Percentiles rank a stretch among this genome's conserved stretches.
Conservation (phyloP, 1,140 invertebrate species). For the Globodera rostochiensis region DNA sequence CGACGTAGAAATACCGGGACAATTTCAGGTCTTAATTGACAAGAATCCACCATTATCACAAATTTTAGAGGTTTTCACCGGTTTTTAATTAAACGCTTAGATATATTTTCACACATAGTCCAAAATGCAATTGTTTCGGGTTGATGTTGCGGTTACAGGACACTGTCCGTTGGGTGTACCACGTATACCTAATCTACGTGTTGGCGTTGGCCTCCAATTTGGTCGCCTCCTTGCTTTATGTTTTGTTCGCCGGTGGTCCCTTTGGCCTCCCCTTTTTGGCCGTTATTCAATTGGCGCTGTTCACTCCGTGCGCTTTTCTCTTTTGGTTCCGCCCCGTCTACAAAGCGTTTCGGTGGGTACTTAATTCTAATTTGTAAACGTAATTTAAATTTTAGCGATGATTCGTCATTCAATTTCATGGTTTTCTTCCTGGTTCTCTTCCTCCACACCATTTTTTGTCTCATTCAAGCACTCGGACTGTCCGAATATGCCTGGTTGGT, state of each 20-base stretch:
- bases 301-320: slow-evolving; percentile 93
- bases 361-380: slow-evolving; percentile 22
- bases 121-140: not conserved
- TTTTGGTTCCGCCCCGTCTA: slow-evolving; percentile 91
- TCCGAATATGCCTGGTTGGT: slow-evolving; percentile 54
- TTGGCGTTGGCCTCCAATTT: slow-evolving; percentile 83
- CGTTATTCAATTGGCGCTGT: slow-evolving; percentile 84
- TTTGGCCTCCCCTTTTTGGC: slow-evolving; percentile 83
- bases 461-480: slow-evolving; percentile 82
- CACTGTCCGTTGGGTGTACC: slow-evolving; percentile 88
- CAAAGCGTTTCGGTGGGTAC: slow-evolving; percentile 79
- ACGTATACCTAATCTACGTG: slow-evolving; percentile 90
- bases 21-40: slow-evolving; percentile 72
- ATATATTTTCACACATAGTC: not conserved
- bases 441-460: slow-evolving; percentile 88
- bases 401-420: slow-evolving; percentile 99
- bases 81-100: not conserved
- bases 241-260: slow-evolving; percentile 73
- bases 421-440: slow-evolving; percentile 99
- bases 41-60: too few species aligned
- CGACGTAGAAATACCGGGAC: slow-evolving; percentile 94
- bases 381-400: slow-evolving; percentile 74
- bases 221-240: slow-evolving; percentile 76
- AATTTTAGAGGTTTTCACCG: not conserved
- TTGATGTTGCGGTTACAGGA: slow-evolving; percentile 66